Percentiles rank a stretch among this genome's conserved stretches.
phyloP scores from a whole-genome alignment of 1,140 invertebrate genomes.

The Drosophila arizonae region DNA sequence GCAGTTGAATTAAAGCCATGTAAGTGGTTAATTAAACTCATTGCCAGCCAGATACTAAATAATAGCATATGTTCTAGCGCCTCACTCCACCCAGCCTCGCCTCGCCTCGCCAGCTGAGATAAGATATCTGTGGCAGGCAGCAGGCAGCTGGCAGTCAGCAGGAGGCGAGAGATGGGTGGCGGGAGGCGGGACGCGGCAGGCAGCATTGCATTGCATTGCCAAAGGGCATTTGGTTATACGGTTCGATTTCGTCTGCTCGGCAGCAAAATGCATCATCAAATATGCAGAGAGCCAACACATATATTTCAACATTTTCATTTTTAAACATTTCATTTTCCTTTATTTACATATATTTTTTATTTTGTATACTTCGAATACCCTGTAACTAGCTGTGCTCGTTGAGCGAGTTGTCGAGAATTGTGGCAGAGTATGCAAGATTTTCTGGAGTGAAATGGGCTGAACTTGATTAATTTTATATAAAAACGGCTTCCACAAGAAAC shows the following conservation, averaged over 20 bases:
- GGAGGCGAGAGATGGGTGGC: no score
- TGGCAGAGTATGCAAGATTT: no score
- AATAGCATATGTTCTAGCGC: conserved; percentile 75
- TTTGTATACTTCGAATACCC: background rate
- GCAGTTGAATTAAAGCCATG: conserved; percentile 76
- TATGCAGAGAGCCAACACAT: conserved; percentile 32
- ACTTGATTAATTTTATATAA: no score
- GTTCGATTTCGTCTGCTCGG: conserved; percentile 25
- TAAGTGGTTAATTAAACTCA: conserved; percentile 81
- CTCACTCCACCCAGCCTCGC: background rate
- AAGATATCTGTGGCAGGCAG: conserved; percentile 43
- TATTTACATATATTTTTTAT: background rate
- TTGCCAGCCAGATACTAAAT: conserved; percentile 52
- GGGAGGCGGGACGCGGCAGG: background rate
- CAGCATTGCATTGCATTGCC: background rate
- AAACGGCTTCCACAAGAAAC: no score
- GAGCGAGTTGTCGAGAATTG: background rate
- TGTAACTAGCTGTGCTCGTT: background rate
- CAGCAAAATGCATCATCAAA: conserved; percentile 56
- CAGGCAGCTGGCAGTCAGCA: no score
- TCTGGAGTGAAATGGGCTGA: no score
- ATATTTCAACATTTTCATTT: conserved; percentile 26
- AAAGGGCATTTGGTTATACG: conserved; percentile 35
- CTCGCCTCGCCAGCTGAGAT: conserved; percentile 32
- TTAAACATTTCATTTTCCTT: conserved; percentile 12